Percentiles rank a stretch among this genome's conserved stretches.
phyloP scores from a whole-genome alignment of 2,113 vertebrate species.

The Odontophorus gujanensis region DNA sequence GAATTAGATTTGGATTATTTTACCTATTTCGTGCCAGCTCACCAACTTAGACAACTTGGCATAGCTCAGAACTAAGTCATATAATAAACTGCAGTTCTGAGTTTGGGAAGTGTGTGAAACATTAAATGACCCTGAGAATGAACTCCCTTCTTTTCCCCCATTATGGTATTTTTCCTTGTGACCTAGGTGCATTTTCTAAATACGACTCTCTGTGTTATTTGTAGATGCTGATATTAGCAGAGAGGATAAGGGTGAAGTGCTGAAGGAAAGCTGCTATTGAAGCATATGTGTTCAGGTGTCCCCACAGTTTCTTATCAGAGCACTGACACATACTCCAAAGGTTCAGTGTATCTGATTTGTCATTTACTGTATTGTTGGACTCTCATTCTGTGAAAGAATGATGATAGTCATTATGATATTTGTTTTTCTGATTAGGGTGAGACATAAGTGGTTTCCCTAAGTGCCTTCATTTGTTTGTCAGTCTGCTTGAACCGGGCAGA shows the following conservation, averaged over 20 bases:
- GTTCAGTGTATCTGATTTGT: background rate
- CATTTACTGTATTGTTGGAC: conserved; percentile 3
- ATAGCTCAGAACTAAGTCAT: background rate
- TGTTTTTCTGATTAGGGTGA: background rate
- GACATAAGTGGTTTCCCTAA: background rate
- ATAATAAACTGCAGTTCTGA: background rate
- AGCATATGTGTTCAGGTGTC: background rate
- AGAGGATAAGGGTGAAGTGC: background rate
- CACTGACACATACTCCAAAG: background rate
- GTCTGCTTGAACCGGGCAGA: background rate
- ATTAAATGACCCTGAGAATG: background rate
- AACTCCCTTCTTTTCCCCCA: background rate
- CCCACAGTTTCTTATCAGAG: accelerated
- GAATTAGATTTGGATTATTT: background rate
- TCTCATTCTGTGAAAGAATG: background rate
- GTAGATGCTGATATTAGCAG: background rate
- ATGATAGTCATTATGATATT: background rate
- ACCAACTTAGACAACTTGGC: background rate
- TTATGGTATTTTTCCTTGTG: background rate
- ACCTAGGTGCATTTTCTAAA: background rate
- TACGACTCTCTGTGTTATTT: background rate
- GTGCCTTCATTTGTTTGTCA: background rate
- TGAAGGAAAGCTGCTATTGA: background rate
- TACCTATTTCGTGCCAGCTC: background rate
- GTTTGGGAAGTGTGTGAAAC: background rate